Evolutionary conservation across 2,888 invertebrate genomes (phyloP).

Genomic region (Nephrocerus scutellatus): DNA sequence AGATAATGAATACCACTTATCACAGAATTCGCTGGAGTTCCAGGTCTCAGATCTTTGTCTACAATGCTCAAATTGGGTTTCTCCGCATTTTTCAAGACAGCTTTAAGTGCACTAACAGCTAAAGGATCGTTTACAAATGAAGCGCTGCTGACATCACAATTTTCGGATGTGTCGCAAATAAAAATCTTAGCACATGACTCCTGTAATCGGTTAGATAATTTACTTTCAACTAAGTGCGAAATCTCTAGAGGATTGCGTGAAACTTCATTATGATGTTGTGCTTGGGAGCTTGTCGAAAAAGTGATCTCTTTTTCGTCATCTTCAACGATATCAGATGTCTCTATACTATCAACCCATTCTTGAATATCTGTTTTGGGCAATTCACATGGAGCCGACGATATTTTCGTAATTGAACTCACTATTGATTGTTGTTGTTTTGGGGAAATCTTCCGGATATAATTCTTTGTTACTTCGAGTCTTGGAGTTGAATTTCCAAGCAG

Average conservation of each 20-base stretch:
- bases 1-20: slow-evolving; percentile 39
- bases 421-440: slow-evolving; percentile 11
- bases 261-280: slow-evolving; percentile 11
- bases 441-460: slow-evolving; percentile 19
- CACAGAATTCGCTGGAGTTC: slow-evolving; percentile 23
- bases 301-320: slow-evolving; percentile 21
- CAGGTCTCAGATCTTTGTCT: slow-evolving; percentile 3
- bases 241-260: slow-evolving; percentile 30
- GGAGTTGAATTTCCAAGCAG: slow-evolving; percentile 26
- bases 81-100: neutral
- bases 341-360: slow-evolving; percentile 30
- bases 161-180: no score
- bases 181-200: no score
- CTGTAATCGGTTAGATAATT: no score
- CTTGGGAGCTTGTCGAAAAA: slow-evolving; percentile 9
- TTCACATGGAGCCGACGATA: slow-evolving; percentile 20
- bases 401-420: no score
- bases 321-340: slow-evolving; percentile 17
- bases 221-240: no score
- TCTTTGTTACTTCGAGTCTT: slow-evolving; percentile 22
- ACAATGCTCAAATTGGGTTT: slow-evolving; percentile 7
- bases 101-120: slow-evolving; percentile 27
- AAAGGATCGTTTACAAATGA: slow-evolving; percentile 25
- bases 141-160: slow-evolving; percentile 17
- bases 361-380: slow-evolving; percentile 31